Evolutionary conservation across 64 coral and sea anemone genomes (phyloP), one percentile per base, ranked within the genome.

Genomic region (Orbicella faveolata): DNA sequence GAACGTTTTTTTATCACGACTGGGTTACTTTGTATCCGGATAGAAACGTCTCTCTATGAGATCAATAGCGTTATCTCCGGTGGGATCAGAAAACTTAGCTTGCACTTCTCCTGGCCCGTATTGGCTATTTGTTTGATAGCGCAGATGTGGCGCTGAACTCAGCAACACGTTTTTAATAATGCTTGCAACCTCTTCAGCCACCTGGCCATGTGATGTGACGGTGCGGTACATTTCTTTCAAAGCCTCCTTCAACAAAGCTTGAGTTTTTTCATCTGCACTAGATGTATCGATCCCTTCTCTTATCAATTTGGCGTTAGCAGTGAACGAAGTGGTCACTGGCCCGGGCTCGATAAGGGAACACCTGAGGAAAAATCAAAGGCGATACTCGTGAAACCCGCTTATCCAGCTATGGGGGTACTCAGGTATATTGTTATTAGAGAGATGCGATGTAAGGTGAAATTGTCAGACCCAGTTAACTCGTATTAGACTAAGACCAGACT

Each of bases 301-400:
- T 19, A 92, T 35, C 1, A 53, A 70, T 26, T 77, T 88, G 17
- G 61, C 85, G 8, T 67, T 91, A 34, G 16, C 41, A 36, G 63
- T 37, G 2, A 95, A 84, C 23, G 75, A 73, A 20, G 94, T 95
- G 6, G 90, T 48, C 36, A 89, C 79, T 17, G 94, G 94, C 4
- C 90, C 94, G 1, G 94, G 94, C 21, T 95, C 84, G 9, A 95
- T 88, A n/a, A 95, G 15, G 0, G 94, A 80, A 20, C 84, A 81
- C 83, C 93, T 94, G 3, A 44, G 75, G 55, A 64, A 61, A 30
- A 26, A 48, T 75, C 68, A 21, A 51, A 34, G 15, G 9, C 34
- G 57, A 6, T 34, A 65, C 16, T 64, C 61, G 30, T 34, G 10
- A 52, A 7, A 62, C 14, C 20, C 44, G 4, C 44, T 5, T 48